Percentiles rank a stretch among this genome's conserved stretches.
phyloP scores from a whole-genome alignment of 1,140 invertebrate genomes.

The Trinorchestia longiramus region DNA sequence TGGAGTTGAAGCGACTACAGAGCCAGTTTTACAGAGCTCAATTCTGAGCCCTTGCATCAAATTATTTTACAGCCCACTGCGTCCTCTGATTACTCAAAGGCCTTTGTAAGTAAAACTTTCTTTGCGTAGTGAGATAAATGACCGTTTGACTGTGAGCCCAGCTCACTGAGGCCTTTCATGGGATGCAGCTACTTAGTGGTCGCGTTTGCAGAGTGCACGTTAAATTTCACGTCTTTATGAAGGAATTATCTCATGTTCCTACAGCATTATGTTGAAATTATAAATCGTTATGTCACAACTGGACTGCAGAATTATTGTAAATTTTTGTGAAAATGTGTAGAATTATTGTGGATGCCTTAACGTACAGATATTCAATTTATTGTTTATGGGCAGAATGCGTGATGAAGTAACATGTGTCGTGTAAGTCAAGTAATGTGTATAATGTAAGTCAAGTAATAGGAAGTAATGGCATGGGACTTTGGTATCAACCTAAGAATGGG shows the following conservation, averaged over 20 bases:
- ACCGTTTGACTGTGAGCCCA: neutral
- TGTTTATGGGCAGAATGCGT: too few relatives aligned
- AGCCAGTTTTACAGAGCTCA: neutral
- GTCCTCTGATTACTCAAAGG: neutral
- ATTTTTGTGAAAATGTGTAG: too few relatives aligned
- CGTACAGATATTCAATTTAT: too few relatives aligned
- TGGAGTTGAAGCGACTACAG: neutral
- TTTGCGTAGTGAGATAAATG: neutral
- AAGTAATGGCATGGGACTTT: too few relatives aligned
- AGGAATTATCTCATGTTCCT: neutral
- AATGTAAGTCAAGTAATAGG: too few relatives aligned
- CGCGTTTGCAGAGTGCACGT: neutral
- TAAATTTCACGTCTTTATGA: neutral
- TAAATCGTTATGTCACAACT: too few relatives aligned
- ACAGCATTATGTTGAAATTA: neutral
- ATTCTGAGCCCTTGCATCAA: neutral
- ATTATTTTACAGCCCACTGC: neutral
- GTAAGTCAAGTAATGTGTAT: too few relatives aligned
- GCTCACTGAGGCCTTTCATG: neutral
- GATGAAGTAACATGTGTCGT: too few relatives aligned
- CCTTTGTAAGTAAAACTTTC: neutral
- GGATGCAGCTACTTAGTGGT: neutral
- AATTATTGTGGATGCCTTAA: too few relatives aligned
- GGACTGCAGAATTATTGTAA: too few relatives aligned
- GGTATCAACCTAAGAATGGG: too few relatives aligned